Conservation (phyloP, 2,888 invertebrate species). For the Deilephila elpenor region DNA sequence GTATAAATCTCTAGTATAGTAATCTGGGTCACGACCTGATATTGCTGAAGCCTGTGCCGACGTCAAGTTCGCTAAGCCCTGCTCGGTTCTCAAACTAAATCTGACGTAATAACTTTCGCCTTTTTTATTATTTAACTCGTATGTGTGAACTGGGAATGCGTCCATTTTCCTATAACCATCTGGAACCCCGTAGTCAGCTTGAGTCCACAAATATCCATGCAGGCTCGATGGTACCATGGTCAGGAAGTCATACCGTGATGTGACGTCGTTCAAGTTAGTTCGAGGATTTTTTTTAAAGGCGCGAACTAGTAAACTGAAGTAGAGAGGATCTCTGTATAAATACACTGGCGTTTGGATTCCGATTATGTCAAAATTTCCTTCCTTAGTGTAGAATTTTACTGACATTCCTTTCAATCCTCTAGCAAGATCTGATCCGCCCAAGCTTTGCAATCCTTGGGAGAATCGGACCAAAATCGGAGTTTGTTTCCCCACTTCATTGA, state of each 20-base stretch:
- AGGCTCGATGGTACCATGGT: conserved; percentile 86
- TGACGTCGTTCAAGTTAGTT: conserved; percentile 65
- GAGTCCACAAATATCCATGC: conserved; percentile 90
- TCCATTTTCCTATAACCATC: conserved; percentile 95
- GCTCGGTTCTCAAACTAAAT: conserved; percentile 94
- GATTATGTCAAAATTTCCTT: conserved; percentile 56
- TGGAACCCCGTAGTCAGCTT: conserved; percentile 94
- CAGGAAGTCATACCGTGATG: conserved; percentile 81
- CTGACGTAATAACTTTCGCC: conserved; percentile 90
- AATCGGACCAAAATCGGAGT: conserved; percentile 84
- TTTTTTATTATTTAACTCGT: conserved; percentile 90
- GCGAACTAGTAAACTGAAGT: conserved; percentile 82
- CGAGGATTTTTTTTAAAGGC: conserved; percentile 83
- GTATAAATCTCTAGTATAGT: conserved; percentile 91
- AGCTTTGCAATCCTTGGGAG: conserved; percentile 85
- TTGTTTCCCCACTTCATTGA: conserved; percentile 84
- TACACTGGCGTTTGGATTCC: conserved; percentile 84
- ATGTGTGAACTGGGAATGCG: conserved; percentile 95
- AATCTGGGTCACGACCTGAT: conserved; percentile 90
- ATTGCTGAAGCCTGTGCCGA: conserved; percentile 86
- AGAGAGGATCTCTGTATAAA: conserved; percentile 80
- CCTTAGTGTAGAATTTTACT: conserved; percentile 56
- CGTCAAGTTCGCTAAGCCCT: conserved; percentile 90
- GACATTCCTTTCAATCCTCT: conserved; percentile 73
- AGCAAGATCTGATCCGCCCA: conserved; percentile 84